Conservation (phyloP, 2,888 invertebrate species). For the Epinotia brunnichana region DNA sequence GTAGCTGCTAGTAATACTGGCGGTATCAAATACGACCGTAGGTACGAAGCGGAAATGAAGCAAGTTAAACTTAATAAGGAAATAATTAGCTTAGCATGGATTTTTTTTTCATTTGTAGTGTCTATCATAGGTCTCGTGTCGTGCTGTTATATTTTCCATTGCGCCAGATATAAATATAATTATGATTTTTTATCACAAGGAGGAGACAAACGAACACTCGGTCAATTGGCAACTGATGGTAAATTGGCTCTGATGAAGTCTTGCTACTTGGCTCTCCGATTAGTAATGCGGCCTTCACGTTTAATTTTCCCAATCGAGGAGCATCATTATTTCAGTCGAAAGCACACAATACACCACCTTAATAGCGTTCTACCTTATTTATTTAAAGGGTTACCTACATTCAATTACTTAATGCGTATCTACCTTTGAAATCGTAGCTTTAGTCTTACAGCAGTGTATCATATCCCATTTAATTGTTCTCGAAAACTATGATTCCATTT, state of each 20-base stretch:
- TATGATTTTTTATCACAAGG: too few relatives aligned
- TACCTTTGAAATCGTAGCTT: conserved; percentile 31
- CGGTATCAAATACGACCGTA: too few relatives aligned
- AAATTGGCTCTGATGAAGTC: not conserved
- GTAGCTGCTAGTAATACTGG: too few relatives aligned
- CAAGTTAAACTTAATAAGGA: too few relatives aligned
- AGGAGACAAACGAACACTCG: too few relatives aligned
- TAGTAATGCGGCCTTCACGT: not conserved
- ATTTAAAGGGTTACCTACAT: conserved; percentile 36
- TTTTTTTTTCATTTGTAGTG: too few relatives aligned
- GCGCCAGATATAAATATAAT: too few relatives aligned
- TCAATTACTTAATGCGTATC: conserved; percentile 34
- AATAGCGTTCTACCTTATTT: conserved; percentile 24
- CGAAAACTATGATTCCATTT: conserved; percentile 58
- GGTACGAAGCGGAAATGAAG: too few relatives aligned
- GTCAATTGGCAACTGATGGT: too few relatives aligned
- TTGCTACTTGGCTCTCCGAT: not conserved
- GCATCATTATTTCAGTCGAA: conserved; percentile 1
- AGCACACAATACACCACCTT: conserved; percentile 10
- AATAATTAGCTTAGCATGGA: too few relatives aligned
- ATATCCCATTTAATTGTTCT: conserved; percentile 58
- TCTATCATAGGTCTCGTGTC: too few relatives aligned
- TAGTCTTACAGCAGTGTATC: conserved; percentile 41
- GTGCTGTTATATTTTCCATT: too few relatives aligned
- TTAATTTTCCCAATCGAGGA: conserved; percentile 29